These are phyloP conservation scores for Vannuccia rotundouncinata DNA, from an alignment of 2,888 invertebrate genomes.

Conservation along the genomic window DNA sequence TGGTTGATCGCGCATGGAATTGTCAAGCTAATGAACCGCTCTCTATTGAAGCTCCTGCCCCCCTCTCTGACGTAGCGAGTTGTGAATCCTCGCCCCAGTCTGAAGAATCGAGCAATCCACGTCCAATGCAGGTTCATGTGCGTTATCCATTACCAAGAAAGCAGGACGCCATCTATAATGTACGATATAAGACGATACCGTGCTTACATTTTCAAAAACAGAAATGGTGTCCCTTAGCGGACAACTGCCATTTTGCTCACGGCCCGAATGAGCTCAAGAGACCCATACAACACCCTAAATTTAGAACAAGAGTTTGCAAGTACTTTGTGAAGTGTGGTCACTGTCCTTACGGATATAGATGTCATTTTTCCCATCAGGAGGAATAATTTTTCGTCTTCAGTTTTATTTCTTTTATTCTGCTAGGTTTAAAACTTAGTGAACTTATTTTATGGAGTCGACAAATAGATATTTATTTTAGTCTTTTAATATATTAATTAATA, in stretches of 20 bases:
- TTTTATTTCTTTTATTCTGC: neutral
- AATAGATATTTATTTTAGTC: neutral
- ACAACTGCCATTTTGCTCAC: conserved; percentile 37
- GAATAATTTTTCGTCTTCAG: neutral
- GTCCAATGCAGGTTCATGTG: conserved; percentile 37
- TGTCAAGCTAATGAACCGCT: neutral
- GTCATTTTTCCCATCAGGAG: conserved; percentile 15
- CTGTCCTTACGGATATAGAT: conserved; percentile 29
- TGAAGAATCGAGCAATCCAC: neutral
- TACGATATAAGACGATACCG: conserved; percentile 35
- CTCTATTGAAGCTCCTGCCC: neutral
- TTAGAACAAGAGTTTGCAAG: conserved; percentile 32
- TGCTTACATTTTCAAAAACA: conserved; percentile 37
- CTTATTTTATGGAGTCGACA: neutral
- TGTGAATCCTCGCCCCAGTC: neutral
- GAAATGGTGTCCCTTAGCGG: conserved; percentile 29
- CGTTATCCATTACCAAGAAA: conserved; percentile 32
- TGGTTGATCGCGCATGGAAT: neutral
- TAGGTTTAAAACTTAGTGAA: neutral
- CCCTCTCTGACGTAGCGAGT: neutral
- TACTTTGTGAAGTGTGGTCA: conserved; percentile 10
- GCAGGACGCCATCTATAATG: conserved; percentile 35
- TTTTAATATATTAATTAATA: neutral
- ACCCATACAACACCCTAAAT: conserved; percentile 33
- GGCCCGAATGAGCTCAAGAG: conserved; percentile 27